Base-by-base conservation (phyloP, 1,140 invertebrate species). In the Magallana angulata region DNA sequence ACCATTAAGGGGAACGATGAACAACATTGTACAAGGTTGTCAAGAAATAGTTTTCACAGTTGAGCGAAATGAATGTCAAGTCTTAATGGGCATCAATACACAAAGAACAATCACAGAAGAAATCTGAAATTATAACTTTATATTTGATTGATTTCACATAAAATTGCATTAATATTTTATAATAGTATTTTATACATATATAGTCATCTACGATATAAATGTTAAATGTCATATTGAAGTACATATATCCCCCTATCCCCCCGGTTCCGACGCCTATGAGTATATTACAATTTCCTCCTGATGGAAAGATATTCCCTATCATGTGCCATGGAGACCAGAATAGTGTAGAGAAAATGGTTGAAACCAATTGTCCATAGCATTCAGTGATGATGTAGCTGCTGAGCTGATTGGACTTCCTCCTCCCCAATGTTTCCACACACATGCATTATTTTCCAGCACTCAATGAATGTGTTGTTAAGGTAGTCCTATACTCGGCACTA, bases 321-420 rank as follows among this genome's bases (percentile, higher is more conserved):
- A 18, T 89, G n/a, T 86, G 83, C 36, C 64, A 88, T 85, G 87
- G 84, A 56, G 87, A 88, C 30, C 84, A 88, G 71, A 56, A 85
- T 12, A 85, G 64, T n/a, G 71, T 85, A 24, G 87, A 88, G 71
- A 80, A 84, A 58, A 24, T 24, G 24, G 0, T 24, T 24, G 24
- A 24, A 24, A 1, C 24, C 24, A 24, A 88, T 88, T 88, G 36
- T 57, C 87, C 3, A 85, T 88, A 84, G 56, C 87, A 16, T 81
- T 16, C n/a, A 24, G 56, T 80, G 24, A 64, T n/a, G 30, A 30
- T 18, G 57, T 16, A 60, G 11, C 14, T 8, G 60, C 14, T 56
- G 14, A 24, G 16, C 57, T 85, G 12, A n/a, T 62, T 12, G 83
- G 83, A 62, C 58, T 60, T 11, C 83, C 85, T 57, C 16, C 56